Evolutionary conservation across 1,140 invertebrate genomes (phyloP).

Genomic region (Tachypleus tridentatus): DNA sequence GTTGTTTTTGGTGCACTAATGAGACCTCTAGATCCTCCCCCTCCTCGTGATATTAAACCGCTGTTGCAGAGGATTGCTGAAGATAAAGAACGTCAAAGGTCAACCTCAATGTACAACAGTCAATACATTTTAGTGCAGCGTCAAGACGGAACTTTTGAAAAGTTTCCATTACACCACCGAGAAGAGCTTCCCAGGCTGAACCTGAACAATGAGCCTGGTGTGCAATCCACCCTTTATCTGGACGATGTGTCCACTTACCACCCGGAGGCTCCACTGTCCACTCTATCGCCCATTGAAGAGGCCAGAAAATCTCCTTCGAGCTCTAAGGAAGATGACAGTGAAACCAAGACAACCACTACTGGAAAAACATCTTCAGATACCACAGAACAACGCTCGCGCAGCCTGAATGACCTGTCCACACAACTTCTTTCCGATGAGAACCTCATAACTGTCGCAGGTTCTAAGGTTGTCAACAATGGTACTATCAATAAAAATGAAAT

Average conservation of each 20-base stretch:
- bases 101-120: conserved; percentile 16
- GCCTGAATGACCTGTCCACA: no score
- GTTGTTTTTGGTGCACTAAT: conserved; percentile 86
- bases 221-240: conserved; percentile 78
- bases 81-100: conserved; percentile 56
- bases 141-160: conserved; percentile 77
- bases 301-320: conserved; percentile 14
- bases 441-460: no score
- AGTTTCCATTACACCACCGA: conserved; percentile 24
- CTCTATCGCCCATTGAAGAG: conserved; percentile 21
- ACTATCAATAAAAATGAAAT: no score
- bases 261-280: conserved; percentile 17
- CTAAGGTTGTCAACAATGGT: no score
- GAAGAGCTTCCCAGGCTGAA: conserved; percentile 57
- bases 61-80: conserved; percentile 75
- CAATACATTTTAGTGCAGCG: conserved; percentile 56
- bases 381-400: no score
- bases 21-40: conserved; percentile 57
- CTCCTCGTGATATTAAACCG: conserved; percentile 26
- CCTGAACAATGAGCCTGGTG: conserved; percentile 70
- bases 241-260: conserved; percentile 37
- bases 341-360: no score
- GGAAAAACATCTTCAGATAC: no score
- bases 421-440: no score
- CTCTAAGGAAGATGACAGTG: conserved; percentile 17